A percentile compares a stretch with the other conserved stretches of the same genome.
Conservation (phyloP, 2,113 vertebrate species). For the Stigmatopora argus region DNA sequence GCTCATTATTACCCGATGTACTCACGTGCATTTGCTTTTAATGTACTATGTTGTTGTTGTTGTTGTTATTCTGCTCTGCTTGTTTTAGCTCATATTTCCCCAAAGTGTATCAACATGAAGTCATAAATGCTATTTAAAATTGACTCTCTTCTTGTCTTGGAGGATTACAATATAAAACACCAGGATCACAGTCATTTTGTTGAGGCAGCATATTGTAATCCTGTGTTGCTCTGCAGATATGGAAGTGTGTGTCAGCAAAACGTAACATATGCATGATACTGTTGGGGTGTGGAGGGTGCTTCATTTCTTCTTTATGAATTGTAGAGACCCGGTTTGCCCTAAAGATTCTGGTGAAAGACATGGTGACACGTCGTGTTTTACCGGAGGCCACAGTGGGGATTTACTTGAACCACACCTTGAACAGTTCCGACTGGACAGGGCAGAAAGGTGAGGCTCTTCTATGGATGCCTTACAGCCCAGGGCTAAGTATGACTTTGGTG, state of each 20-base stretch:
- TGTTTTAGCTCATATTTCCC: not conserved
- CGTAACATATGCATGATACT: not conserved
- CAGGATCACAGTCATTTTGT: not conserved
- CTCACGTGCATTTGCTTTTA: not conserved
- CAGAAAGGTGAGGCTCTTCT: constrained; percentile 78
- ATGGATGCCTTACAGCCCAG: constrained; percentile 74
- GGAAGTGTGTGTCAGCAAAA: constrained; percentile 9
- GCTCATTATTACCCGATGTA: constrained; percentile 17
- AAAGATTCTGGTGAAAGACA: constrained; percentile 85
- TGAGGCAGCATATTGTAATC: not conserved
- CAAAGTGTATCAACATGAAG: not conserved
- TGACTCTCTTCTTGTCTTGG: not conserved
- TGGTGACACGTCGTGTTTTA: constrained; percentile 80
- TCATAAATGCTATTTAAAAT: not conserved
- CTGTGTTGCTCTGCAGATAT: not conserved
- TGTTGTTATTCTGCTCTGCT: not conserved
- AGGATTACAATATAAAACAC: not conserved
- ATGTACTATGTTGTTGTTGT: not conserved
- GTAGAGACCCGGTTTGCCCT: constrained; percentile 78
- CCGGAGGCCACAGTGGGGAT: constrained; percentile 76
- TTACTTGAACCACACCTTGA: constrained; percentile 82
- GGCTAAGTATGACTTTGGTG: constrained; percentile 78
- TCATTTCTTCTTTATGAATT: constrained; percentile 10
- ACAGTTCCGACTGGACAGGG: constrained; percentile 72
- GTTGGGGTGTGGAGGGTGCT: not conserved